Evolutionary conservation across 2,113 vertebrate species (phyloP).

Genomic region (Laticauda colubrina): DNA sequence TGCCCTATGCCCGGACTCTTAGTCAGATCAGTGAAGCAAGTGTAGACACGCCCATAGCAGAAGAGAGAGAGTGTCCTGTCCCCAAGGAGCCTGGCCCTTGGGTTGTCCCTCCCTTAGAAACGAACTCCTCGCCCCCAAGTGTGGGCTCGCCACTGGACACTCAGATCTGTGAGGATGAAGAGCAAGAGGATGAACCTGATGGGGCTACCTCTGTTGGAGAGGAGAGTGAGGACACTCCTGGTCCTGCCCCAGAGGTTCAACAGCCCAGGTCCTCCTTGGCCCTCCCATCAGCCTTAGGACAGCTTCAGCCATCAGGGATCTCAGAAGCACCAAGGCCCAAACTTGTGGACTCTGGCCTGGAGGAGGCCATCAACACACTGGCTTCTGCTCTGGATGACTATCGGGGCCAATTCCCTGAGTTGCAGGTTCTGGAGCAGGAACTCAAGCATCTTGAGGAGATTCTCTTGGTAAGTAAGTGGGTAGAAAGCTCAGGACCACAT

Average conservation of each 20-base stretch:
- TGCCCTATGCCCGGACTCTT: slow-evolving; percentile 82
- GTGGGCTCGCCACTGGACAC: accelerated
- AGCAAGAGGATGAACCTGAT: slow-evolving; percentile 19
- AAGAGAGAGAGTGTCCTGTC: slow-evolving; percentile 43
- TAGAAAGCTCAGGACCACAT: neutral
- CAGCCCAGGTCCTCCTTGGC: accelerated
- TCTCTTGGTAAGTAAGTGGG: slow-evolving; percentile 79
- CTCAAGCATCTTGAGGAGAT: slow-evolving; percentile 83
- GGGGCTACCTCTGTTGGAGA: neutral
- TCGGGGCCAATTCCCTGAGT: slow-evolving; percentile 91
- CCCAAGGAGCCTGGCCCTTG: neutral
- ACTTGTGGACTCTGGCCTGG: slow-evolving; percentile 73
- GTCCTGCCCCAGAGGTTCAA: accelerated
- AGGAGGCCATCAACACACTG: slow-evolving; percentile 79
- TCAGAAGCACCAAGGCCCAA: slow-evolving; percentile 19
- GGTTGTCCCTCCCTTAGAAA: neutral
- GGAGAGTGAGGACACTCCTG: accelerated
- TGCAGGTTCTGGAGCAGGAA: slow-evolving; percentile 89
- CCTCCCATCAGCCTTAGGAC: accelerated
- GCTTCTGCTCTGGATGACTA: slow-evolving; percentile 89
- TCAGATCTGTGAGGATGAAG: slow-evolving; percentile 7
- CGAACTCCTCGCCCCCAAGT: neutral
- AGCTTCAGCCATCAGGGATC: accelerated
- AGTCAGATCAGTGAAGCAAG: slow-evolving; percentile 95
- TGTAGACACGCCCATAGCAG: slow-evolving; percentile 69